phyloP scores from a whole-genome alignment of 2,888 invertebrate genomes.

The Bedellia somnulentella region DNA sequence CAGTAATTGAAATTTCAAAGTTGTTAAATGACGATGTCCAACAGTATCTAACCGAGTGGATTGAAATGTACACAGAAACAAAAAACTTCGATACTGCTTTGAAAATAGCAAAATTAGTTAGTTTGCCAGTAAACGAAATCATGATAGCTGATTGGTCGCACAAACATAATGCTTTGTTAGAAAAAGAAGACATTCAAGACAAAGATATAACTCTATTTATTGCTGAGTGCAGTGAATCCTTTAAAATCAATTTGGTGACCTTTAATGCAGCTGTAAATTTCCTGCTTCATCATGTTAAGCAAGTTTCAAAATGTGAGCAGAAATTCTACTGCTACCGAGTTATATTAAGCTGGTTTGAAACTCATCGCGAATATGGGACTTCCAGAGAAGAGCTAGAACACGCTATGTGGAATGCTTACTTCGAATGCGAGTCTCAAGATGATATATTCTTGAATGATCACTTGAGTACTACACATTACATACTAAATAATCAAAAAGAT shows the following conservation, averaged over 20 bases:
- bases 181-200: slow-evolving; percentile 29
- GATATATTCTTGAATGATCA: slow-evolving; percentile 30
- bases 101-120: slow-evolving; percentile 55
- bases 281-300: slow-evolving; percentile 57
- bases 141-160: slow-evolving; percentile 58
- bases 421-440: slow-evolving; percentile 24
- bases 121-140: slow-evolving; percentile 50
- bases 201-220: slow-evolving; percentile 53
- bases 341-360: slow-evolving; percentile 49
- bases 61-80: slow-evolving; percentile 48
- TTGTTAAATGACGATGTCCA: slow-evolving; percentile 37
- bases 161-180: slow-evolving; percentile 36
- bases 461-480: slow-evolving; percentile 32
- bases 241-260: slow-evolving; percentile 61
- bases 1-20: slow-evolving; percentile 55
- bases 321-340: slow-evolving; percentile 57
- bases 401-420: slow-evolving; percentile 47
- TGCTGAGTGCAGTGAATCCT: slow-evolving; percentile 63
- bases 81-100: slow-evolving; percentile 60
- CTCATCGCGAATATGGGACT: slow-evolving; percentile 33
- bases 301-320: slow-evolving; percentile 34
- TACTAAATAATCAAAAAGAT: slow-evolving; percentile 38
- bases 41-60: slow-evolving; percentile 52
- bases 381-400: slow-evolving; percentile 44
- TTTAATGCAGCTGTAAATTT: slow-evolving; percentile 67